phyloP scores from a whole-genome alignment of 2,888 invertebrate species.

The Xiphydria camelus region DNA sequence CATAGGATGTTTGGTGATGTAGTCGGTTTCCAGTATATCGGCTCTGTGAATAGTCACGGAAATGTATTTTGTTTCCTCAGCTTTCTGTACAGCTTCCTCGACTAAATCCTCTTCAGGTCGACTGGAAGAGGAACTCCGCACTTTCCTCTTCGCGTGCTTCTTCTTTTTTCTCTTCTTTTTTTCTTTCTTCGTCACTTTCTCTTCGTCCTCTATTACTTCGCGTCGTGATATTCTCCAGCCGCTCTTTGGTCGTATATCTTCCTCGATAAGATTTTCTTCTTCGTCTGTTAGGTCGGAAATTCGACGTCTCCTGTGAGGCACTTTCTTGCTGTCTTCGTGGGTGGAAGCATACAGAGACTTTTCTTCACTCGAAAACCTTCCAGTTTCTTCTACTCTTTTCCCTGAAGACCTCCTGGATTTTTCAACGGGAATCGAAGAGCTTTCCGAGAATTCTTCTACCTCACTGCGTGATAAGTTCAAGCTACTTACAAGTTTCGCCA shows the following conservation, averaged over 20 bases:
- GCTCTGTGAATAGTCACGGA: conserved; percentile 63
- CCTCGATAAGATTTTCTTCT: not conserved
- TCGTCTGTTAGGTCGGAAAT: too few species aligned
- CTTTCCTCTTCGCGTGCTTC: conserved; percentile 21
- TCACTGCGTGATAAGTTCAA: too few species aligned
- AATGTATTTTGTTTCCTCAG: conserved; percentile 47
- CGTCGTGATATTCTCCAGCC: not conserved
- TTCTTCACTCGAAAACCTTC: not conserved
- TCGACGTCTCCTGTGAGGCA: not conserved
- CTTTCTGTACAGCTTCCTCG: conserved; percentile 1
- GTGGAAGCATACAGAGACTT: not conserved
- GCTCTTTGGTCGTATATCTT: not conserved
- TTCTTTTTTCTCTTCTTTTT: conserved; percentile 12
- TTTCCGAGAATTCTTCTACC: too few species aligned
- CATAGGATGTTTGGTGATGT: conserved; percentile 65
- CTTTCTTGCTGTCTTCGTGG: not conserved
- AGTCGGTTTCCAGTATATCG: conserved; percentile 64
- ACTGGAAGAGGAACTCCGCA: too few species aligned
- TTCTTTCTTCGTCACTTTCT: conserved; percentile 7
- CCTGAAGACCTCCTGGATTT: not conserved
- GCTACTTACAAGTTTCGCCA: too few species aligned
- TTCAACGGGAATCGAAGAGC: not conserved
- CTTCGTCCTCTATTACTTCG: conserved; percentile 5
- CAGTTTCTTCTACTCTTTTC: not conserved
- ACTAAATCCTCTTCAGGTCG: too few species aligned